Base-by-base conservation (phyloP, 2,888 invertebrate genomes). In the Drosophila meridionalis region DNA sequence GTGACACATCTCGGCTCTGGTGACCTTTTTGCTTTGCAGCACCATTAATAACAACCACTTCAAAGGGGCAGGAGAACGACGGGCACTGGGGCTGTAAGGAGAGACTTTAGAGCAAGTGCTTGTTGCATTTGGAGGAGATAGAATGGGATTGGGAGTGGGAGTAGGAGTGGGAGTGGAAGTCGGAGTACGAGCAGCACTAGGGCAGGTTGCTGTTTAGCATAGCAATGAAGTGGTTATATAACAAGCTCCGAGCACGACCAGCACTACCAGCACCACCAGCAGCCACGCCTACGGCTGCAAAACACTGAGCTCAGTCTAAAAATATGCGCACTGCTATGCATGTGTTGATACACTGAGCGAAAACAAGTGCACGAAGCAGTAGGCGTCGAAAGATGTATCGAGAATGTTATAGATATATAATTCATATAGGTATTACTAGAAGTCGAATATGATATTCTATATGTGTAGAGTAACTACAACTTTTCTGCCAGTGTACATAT, bases 51-150 rank as follows among this genome's bases (percentile, higher is more conserved):
- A 56, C 48, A 53, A 42, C 71, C 60, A 69, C 69, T 70, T 48
- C 36, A 47, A 26, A 20, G 32, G 12, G 40, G n/a, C 6, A 5
- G 2, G 30, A 20, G 14, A 8, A 4, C 42, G 2, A 12, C 14
- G 5, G 0, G 12, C 30, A 9, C 14, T 12, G 45, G 42, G 7
- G 32, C 20, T 47, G 8, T 26, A 38, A n/a, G 43, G 20, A 42
- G 65, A 55, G 50, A 52, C 43, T 36, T 52, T 56, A 52, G 20
- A 32, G 38, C 61, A 75, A 71, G 72, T 72, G 81, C 81, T 78
- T 78, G 81, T 80, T 78, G 82, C 82, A 78, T 78, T 78, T 69
- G 72, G 59, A 53, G 14, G 8, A 50, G n/a, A 50, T 50, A n/a
- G 50, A 20, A 30, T 32, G 36, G 14, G n/a, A 38, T 45, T 20